Evolutionary conservation across 2,888 invertebrate species (phyloP).

Genomic region (Parelbella ahira): DNA sequence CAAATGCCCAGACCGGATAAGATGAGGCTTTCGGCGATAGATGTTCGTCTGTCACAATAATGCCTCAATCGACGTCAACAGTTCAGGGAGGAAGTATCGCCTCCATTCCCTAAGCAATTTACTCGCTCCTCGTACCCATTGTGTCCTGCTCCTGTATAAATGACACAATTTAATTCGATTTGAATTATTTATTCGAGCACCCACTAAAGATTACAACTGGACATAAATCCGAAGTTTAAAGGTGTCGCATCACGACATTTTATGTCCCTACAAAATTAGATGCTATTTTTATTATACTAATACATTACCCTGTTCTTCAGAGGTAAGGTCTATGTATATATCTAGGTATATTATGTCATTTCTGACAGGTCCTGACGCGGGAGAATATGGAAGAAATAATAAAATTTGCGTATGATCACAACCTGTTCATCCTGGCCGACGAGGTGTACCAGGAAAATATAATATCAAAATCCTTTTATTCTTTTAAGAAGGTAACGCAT

Average conservation of each 20-base stretch:
- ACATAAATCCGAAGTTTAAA: constrained; percentile 26
- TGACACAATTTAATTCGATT: constrained; percentile 28
- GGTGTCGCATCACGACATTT: constrained; percentile 13
- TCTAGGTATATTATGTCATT: no score
- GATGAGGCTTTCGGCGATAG: constrained; percentile 1
- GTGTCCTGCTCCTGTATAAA: constrained; percentile 21
- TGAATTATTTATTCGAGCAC: constrained; percentile 28
- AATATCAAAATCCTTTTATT: constrained; percentile 90
- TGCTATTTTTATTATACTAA: no score
- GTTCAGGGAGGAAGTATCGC: constrained; percentile 1
- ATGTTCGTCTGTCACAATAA: constrained; percentile 11
- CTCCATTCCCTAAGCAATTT: constrained; percentile 22
- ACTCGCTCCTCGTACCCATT: constrained; percentile 19
- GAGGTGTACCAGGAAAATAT: constrained; percentile 98
- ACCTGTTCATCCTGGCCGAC: constrained; percentile 94
- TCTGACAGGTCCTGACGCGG: constrained; percentile 87
- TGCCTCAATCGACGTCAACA: constrained; percentile 18
- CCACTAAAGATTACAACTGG: constrained; percentile 20
- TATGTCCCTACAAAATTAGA: no score
- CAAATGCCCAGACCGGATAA: constrained; percentile 14
- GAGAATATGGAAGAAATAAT: constrained; percentile 94
- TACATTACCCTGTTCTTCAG: no score
- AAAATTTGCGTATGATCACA: constrained; percentile 91
- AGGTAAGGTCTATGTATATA: no score
- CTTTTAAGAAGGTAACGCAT: constrained; percentile 89